These are phyloP conservation scores for Ctenomys sociabilis DNA, from an alignment of 2,113 vertebrate genomes.

Conservation along the genomic window DNA sequence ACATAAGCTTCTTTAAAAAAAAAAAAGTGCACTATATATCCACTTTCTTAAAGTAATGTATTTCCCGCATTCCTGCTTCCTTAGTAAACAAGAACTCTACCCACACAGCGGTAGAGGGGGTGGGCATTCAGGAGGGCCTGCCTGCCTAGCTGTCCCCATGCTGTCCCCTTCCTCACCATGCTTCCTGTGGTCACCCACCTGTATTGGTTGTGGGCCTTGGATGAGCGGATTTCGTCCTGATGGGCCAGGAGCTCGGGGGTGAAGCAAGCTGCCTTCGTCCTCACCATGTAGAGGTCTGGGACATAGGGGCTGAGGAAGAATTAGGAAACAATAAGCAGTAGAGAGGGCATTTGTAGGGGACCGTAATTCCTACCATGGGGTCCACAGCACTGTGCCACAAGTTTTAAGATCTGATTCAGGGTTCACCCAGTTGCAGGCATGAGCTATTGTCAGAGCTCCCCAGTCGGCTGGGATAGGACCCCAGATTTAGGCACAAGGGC, in stretches of 20 bases:
- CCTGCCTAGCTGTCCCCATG: not conserved
- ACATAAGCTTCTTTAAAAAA: not conserved
- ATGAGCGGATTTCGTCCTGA: not conserved
- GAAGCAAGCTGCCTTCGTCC: not conserved
- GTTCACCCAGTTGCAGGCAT: not conserved
- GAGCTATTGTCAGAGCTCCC: not conserved
- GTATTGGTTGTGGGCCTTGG: not conserved
- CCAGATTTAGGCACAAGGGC: not conserved
- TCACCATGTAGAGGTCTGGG: too few species aligned
- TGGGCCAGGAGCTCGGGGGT: not conserved
- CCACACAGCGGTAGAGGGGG: too few species aligned
- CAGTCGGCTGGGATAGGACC: not conserved
- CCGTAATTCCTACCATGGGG: not conserved
- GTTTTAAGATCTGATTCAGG: not conserved
- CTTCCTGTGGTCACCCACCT: accelerated
- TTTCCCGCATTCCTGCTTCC: not conserved
- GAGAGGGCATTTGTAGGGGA: not conserved
- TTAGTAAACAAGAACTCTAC: not conserved
- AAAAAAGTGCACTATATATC: too few species aligned
- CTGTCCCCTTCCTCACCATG: not conserved
- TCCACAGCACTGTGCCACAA: not conserved
- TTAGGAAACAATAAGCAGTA: not conserved
- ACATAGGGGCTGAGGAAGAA: not conserved
- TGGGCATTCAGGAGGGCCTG: not conserved
- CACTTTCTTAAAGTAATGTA: not conserved